phyloP scores from a whole-genome alignment of 2,797 vertebrate species.

The Lacerta viridis region DNA sequence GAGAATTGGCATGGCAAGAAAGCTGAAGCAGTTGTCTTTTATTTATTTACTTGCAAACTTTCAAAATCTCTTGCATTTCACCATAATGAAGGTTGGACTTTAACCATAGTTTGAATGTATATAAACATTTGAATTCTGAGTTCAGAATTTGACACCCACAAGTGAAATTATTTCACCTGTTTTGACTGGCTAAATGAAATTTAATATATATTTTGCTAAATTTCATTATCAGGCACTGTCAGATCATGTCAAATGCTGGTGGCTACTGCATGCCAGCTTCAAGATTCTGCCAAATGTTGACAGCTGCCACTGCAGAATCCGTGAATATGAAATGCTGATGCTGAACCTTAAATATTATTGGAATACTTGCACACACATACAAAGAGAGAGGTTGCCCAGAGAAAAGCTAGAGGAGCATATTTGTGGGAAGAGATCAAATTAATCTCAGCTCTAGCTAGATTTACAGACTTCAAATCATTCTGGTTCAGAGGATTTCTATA shows the following conservation, averaged over 20 bases:
- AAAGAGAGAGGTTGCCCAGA: not conserved
- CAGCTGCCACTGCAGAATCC: not conserved
- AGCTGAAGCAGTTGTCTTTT: not conserved
- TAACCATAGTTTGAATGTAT: not conserved
- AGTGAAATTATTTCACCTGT: not conserved
- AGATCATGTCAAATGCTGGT: not conserved
- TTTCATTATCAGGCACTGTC: not conserved
- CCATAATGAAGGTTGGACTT: not conserved
- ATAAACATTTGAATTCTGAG: slow-evolving; percentile 8
- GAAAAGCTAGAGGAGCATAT: not conserved
- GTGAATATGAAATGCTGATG: not conserved
- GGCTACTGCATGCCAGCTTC: not conserved
- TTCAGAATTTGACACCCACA: not conserved
- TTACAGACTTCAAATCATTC: not conserved
- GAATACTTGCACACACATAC: not conserved
- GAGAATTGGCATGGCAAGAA: not conserved
- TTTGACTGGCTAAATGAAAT: not conserved
- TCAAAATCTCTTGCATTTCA: not conserved
- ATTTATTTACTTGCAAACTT: not conserved
- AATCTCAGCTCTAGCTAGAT: not conserved
- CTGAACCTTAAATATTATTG: not conserved
- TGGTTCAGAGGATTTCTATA: not conserved
- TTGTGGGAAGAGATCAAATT: not conserved
- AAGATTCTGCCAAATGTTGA: not conserved
- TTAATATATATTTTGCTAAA: not conserved